These are phyloP conservation scores for Campylomormyrus numenius DNA, from an alignment of 2,113 vertebrate species.

Conservation along the genomic window DNA sequence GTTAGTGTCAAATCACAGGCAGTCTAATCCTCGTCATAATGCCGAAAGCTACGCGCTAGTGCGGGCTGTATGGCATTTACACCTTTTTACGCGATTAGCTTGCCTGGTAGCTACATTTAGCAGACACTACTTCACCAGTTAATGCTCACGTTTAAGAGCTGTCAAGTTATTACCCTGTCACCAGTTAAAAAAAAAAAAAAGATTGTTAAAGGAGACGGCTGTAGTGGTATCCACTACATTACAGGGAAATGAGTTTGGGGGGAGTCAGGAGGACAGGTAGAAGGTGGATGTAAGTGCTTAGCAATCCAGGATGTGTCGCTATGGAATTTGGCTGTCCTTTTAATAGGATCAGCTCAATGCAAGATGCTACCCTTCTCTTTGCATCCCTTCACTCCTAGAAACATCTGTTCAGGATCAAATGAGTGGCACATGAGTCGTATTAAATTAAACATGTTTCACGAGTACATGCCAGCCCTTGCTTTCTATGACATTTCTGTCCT, in stretches of 20 bases:
- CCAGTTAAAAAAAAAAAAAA: neutral
- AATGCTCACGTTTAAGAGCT: neutral
- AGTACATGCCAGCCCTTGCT: neutral
- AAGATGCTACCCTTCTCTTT: neutral
- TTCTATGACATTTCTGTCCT: conserved; percentile 8
- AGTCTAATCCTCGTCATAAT: neutral
- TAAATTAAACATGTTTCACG: neutral
- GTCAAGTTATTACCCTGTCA: neutral
- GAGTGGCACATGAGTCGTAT: neutral
- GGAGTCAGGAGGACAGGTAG: neutral
- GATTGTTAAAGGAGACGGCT: neutral
- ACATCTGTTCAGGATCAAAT: neutral
- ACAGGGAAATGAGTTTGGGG: neutral
- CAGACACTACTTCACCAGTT: neutral
- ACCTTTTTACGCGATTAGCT: neutral
- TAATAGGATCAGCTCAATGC: neutral
- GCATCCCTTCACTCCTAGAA: neutral
- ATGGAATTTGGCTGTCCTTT: neutral
- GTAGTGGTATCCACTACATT: neutral
- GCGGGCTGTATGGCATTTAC: neutral
- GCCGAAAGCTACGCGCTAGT: neutral
- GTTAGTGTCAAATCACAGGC: neutral
- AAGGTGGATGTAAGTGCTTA: neutral
- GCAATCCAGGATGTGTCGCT: neutral
- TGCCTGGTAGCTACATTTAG: neutral